Percentiles rank a stretch among this genome's conserved stretches.
Evolutionary conservation across 2,888 invertebrate genomes (phyloP).

Genomic region (Tinea pellionella): DNA sequence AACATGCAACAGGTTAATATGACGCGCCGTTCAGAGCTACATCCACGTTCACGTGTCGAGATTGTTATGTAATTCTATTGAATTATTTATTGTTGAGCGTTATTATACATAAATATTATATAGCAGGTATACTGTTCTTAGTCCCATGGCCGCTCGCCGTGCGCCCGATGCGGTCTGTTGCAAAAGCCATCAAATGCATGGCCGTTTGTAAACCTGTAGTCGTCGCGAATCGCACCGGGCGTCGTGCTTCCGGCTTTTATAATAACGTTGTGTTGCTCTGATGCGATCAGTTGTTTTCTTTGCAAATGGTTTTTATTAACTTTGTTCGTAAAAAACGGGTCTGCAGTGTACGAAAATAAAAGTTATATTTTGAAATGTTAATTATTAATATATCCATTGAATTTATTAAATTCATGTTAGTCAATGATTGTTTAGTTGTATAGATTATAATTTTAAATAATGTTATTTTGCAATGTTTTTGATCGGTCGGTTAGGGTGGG

Average conservation of each 20-base stretch:
- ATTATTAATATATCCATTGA: slow-evolving; percentile 42
- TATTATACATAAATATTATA: slow-evolving; percentile 26
- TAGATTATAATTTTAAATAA: slow-evolving; percentile 49
- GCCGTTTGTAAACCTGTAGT: too few relatives aligned
- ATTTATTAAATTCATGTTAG: slow-evolving; percentile 59
- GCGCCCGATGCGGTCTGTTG: too few relatives aligned
- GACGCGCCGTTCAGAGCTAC: slow-evolving; percentile 43
- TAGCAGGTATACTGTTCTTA: too few relatives aligned
- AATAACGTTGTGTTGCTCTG: too few relatives aligned
- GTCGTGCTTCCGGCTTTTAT: too few relatives aligned
- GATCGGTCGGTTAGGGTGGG: slow-evolving; percentile 32
- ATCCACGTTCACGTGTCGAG: slow-evolving; percentile 67
- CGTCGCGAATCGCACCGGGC: too few relatives aligned
- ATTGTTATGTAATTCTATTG: slow-evolving; percentile 69
- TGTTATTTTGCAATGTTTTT: slow-evolving; percentile 64
- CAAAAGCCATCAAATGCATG: too few relatives aligned
- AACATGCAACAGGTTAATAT: too few relatives aligned
- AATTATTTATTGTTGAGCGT: slow-evolving; percentile 67
- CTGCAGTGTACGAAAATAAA: not conserved
- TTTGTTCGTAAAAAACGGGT: not conserved
- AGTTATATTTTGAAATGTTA: slow-evolving; percentile 13
- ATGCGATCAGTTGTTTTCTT: too few relatives aligned
- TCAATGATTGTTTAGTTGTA: slow-evolving; percentile 56
- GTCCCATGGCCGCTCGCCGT: too few relatives aligned
- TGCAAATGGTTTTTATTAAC: too few relatives aligned